Evolutionary conservation across 64 coral and sea anemone species (phyloP).

Genomic region (Stylophora pistillata): DNA sequence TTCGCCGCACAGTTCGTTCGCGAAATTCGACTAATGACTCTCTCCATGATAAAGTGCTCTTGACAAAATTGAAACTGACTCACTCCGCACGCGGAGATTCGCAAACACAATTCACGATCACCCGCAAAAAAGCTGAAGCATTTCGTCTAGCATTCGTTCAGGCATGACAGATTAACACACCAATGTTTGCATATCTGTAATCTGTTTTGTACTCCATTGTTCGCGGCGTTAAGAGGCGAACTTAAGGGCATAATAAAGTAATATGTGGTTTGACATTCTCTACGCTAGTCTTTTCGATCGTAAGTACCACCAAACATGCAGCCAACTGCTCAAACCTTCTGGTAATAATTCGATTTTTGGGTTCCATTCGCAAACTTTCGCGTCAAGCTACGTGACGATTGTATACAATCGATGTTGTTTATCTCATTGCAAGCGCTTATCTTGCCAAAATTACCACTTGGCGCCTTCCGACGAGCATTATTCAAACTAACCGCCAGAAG

Average conservation of each 20-base stretch:
- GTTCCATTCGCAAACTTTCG: slow-evolving; percentile 17
- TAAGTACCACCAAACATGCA: slow-evolving; percentile 6
- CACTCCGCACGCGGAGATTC: not conserved
- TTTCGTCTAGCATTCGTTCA: slow-evolving; percentile 20
- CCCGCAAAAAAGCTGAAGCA: not conserved
- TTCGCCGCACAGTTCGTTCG: slow-evolving; percentile 5
- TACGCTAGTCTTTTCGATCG: not conserved
- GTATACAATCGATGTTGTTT: slow-evolving; percentile 17
- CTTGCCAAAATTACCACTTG: slow-evolving; percentile 43
- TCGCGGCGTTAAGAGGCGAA: slow-evolving; percentile 12
- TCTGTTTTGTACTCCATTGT: slow-evolving; percentile 52
- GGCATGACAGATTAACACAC: slow-evolving; percentile 45
- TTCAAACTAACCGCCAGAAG: slow-evolving; percentile 42
- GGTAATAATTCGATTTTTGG: not conserved
- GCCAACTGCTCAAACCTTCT: not conserved
- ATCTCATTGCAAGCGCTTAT: slow-evolving; percentile 18
- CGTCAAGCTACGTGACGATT: not conserved
- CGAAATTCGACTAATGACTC: not conserved
- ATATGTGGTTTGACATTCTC: slow-evolving; percentile 6
- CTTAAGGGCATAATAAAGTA: slow-evolving; percentile 29
- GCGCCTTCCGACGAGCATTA: slow-evolving; percentile 36
- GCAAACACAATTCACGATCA: not conserved
- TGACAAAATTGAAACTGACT: not conserved
- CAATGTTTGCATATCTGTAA: slow-evolving; percentile 44
- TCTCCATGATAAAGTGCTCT: not conserved